A percentile compares a stretch with the other conserved stretches of the same genome.
Evolutionary conservation across 2,797 vertebrate species (phyloP).

Genomic region (Poeciliopsis paucimaculata): DNA sequence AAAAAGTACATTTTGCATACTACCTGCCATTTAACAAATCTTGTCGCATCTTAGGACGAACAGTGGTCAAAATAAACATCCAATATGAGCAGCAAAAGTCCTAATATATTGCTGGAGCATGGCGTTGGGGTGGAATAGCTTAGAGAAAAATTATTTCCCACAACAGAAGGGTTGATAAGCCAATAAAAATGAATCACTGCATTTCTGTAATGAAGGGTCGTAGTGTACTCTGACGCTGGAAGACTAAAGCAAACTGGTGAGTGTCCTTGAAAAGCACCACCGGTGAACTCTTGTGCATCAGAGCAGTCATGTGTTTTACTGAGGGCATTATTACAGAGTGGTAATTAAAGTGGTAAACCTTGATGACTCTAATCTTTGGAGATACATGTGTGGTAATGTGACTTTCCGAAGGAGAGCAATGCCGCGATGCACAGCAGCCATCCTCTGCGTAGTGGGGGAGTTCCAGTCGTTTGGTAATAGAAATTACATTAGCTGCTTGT

Average conservation of each 20-base stretch:
- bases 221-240: slow-evolving; percentile 43
- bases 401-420: slow-evolving; percentile 55
- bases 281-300: slow-evolving; percentile 33
- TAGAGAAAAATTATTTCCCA: slow-evolving; percentile 62
- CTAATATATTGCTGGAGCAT: slow-evolving; percentile 46
- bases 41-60: slow-evolving; percentile 25
- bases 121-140: slow-evolving; percentile 43
- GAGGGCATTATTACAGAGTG: slow-evolving; percentile 36
- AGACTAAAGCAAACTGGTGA: slow-evolving; percentile 54
- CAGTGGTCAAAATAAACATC: slow-evolving; percentile 59
- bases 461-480: slow-evolving; percentile 67
- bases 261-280: slow-evolving; percentile 71
- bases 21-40: slow-evolving; percentile 25
- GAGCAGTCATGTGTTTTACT: slow-evolving; percentile 49
- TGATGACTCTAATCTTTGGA: slow-evolving; percentile 52
- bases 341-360: slow-evolving; percentile 53
- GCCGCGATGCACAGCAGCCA: slow-evolving; percentile 40
- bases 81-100: slow-evolving; percentile 28
- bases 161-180: slow-evolving; percentile 62
- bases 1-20: no score
- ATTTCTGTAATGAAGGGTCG: slow-evolving; percentile 59
- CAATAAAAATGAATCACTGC: slow-evolving; percentile 78
- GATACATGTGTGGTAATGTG: slow-evolving; percentile 47
- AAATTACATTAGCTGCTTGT: slow-evolving; percentile 75
- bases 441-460: slow-evolving; percentile 30